phyloP scores from a whole-genome alignment of 2,113 vertebrate genomes.

The Sturnus vulgaris region DNA sequence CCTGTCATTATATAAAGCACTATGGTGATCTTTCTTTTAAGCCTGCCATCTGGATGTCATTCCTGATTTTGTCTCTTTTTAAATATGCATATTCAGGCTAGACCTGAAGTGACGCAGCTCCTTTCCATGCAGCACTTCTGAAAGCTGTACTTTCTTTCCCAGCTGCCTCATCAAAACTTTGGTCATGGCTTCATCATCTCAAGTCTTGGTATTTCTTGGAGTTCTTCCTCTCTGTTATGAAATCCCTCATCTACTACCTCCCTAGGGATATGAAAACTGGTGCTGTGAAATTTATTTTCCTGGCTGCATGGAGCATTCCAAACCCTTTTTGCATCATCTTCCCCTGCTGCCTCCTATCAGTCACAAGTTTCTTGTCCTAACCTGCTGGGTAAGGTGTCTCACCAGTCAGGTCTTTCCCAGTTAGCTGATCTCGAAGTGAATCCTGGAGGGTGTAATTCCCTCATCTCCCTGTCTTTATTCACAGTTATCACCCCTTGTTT shows the following conservation, averaged over 20 bases:
- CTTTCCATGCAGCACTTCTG: neutral
- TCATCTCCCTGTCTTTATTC: neutral
- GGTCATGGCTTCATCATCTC: neutral
- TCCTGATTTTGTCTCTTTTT: conserved; percentile 46
- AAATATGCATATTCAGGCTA: conserved; percentile 28
- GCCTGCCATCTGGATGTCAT: conserved; percentile 54
- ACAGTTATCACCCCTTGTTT: neutral
- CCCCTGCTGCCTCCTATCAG: neutral
- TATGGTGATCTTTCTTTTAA: conserved; percentile 32
- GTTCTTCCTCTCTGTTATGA: neutral
- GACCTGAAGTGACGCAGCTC: conserved; percentile 43
- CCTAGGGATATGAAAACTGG: neutral
- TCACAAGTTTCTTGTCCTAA: neutral
- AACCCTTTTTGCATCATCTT: neutral
- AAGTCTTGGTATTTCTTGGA: neutral
- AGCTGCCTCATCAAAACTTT: neutral
- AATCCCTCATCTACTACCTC: neutral
- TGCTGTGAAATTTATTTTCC: neutral
- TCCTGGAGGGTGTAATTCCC: neutral
- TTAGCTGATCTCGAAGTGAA: neutral
- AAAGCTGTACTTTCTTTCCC: neutral
- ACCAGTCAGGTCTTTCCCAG: neutral
- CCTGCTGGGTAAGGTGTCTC: neutral
- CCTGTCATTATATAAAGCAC: conserved; percentile 17
- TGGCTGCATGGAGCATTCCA: neutral